Conservation (phyloP, 53 echinoderm and acorn worm species). For the Zoroaster sp. region DNA sequence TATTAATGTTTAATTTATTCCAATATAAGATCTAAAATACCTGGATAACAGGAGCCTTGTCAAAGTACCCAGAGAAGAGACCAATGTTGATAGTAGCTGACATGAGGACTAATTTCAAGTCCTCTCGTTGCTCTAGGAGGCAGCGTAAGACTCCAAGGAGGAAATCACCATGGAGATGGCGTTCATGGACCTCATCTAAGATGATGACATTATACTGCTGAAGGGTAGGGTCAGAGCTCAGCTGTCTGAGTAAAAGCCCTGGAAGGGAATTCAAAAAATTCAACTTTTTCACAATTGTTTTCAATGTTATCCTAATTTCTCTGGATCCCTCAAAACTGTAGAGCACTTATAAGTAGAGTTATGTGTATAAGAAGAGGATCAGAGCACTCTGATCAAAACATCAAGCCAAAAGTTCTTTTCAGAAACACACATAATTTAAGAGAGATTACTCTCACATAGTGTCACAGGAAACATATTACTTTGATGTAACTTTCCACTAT, state of each 20-base stretch:
- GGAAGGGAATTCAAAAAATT: not conserved
- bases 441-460: too few species aligned
- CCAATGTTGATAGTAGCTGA: slow-evolving; percentile 95
- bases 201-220: slow-evolving; percentile 91
- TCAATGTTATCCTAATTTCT: not conserved
- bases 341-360: not conserved
- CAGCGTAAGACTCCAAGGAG: slow-evolving; percentile 87
- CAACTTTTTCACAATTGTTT: not conserved
- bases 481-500: too few species aligned
- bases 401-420: too few species aligned
- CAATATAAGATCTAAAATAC: too few species aligned
- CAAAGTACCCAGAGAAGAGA: slow-evolving; percentile 84
- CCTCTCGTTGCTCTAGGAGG: slow-evolving; percentile 78
- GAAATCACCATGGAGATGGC: slow-evolving; percentile 95
- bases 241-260: slow-evolving; percentile 83
- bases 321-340: too few species aligned
- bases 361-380: not conserved
- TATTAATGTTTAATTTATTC: too few species aligned
- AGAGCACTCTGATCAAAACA: too few species aligned
- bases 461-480: too few species aligned
- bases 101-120: slow-evolving; percentile 94
- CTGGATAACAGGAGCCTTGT: slow-evolving; percentile 81
- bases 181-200: slow-evolving; percentile 87
- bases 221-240: slow-evolving; percentile 74
- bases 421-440: too few species aligned